Evolutionary conservation across 2,888 invertebrate genomes (phyloP).

Genomic region (Agrotis puta): DNA sequence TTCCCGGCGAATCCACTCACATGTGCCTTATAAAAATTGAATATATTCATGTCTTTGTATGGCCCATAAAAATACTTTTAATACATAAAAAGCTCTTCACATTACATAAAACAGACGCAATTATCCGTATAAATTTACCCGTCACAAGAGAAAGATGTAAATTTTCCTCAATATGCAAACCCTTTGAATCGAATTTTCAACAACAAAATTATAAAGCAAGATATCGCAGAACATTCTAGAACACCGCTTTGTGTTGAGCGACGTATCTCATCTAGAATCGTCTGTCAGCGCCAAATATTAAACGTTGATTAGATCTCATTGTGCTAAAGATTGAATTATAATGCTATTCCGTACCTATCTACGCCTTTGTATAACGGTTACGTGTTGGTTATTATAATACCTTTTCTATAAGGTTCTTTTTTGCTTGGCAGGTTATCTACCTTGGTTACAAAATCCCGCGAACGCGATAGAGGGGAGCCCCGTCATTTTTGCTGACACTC

Average conservation of each 20-base stretch:
- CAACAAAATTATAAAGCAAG: conserved; percentile 17
- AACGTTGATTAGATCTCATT: conserved; percentile 62
- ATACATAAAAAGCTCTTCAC: too few relatives aligned
- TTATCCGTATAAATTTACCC: too few relatives aligned
- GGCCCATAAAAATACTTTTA: too few relatives aligned
- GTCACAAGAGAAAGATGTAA: neutral
- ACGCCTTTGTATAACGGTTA: conserved; percentile 1
- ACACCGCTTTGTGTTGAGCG: conserved; percentile 33
- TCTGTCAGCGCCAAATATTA: conserved; percentile 65
- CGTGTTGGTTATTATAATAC: neutral
- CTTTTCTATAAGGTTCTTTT: neutral
- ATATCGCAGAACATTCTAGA: conserved; percentile 31
- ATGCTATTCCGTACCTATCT: conserved; percentile 22
- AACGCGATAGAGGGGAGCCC: too few relatives aligned
- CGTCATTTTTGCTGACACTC: too few relatives aligned
- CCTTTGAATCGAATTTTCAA: conserved; percentile 21
- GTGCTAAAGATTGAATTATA: conserved; percentile 58
- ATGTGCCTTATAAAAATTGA: too few relatives aligned
- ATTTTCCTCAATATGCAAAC: neutral
- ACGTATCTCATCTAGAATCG: conserved; percentile 34
- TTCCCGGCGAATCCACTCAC: too few relatives aligned
- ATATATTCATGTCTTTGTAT: too few relatives aligned
- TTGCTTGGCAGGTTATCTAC: neutral
- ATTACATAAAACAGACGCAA: too few relatives aligned
- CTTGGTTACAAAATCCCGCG: neutral